Conservation (phyloP, 2,113 vertebrate genomes). For the Labeo rohita region DNA sequence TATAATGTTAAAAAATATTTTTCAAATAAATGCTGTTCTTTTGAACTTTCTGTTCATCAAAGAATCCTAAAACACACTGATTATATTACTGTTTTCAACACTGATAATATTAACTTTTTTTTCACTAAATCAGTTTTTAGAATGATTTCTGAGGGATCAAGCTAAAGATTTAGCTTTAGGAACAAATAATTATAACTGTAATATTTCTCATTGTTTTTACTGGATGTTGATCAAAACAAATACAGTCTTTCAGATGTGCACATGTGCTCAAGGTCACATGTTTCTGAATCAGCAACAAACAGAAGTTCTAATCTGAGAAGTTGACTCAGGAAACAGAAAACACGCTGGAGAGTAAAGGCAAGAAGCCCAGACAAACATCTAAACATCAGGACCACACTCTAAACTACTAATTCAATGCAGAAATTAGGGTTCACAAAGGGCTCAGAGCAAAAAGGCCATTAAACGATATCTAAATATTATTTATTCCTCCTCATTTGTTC, state of each 20-base stretch:
- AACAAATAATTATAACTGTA: background rate
- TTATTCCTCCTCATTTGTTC: background rate
- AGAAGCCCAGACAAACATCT: constrained; percentile 25
- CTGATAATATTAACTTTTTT: background rate
- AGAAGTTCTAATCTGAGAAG: constrained; percentile 26
- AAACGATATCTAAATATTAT: background rate
- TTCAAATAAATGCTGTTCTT: background rate
- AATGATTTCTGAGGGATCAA: background rate
- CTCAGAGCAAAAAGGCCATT: background rate
- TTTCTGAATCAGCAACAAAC: constrained; percentile 23
- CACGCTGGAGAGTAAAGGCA: constrained; percentile 1
- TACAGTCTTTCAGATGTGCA: background rate
- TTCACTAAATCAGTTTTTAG: background rate
- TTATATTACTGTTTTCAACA: background rate
- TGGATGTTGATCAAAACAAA: background rate
- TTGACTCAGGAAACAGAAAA: constrained; percentile 30
- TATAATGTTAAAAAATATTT: background rate
- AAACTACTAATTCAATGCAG: background rate
- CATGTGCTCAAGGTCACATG: background rate
- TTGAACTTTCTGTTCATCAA: no score
- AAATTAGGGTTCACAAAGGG: background rate
- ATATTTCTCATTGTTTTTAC: background rate
- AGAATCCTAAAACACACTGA: background rate
- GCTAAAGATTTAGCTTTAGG: background rate
- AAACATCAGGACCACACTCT: constrained; percentile 2